phyloP scores from a whole-genome alignment of 2,113 vertebrate species.

The Embiotoca jacksoni region DNA sequence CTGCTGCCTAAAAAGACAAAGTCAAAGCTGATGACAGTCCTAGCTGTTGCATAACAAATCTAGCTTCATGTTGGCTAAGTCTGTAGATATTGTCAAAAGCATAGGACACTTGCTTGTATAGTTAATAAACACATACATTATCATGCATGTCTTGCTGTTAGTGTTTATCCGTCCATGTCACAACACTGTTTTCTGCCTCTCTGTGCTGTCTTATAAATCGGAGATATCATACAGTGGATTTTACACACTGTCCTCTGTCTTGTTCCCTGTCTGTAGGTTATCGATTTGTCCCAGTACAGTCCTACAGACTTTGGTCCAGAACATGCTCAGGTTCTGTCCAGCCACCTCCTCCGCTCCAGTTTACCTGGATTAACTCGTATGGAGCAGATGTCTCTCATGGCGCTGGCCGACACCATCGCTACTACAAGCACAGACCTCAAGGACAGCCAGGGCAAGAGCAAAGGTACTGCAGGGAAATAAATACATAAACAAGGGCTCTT shows the following conservation, averaged over 20 bases:
- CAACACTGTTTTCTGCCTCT: background rate
- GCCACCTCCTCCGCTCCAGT: slow-evolving; percentile 95
- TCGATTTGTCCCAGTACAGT: slow-evolving; percentile 94
- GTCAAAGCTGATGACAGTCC: too few relatives aligned
- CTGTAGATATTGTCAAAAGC: too few relatives aligned
- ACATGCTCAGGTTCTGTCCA: slow-evolving; percentile 94
- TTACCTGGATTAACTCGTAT: slow-evolving; percentile 95
- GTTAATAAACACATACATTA: too few relatives aligned
- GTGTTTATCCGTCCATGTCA: background rate
- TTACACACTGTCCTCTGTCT: background rate
- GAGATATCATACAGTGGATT: background rate
- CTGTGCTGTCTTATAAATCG: slow-evolving; percentile 1
- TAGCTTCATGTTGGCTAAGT: too few relatives aligned
- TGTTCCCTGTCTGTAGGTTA: slow-evolving; percentile 70
- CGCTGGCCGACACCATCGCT: slow-evolving; percentile 95
- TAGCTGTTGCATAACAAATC: too few relatives aligned
- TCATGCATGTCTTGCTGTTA: background rate
- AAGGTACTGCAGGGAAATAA: slow-evolving; percentile 83
- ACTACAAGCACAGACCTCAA: slow-evolving; percentile 96
- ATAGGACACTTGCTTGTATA: too few relatives aligned
- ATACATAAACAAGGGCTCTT: background rate
- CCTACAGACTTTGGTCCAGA: slow-evolving; percentile 96
- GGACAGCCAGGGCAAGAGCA: slow-evolving; percentile 90
- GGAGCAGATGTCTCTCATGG: slow-evolving; percentile 99
- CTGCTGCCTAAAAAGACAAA: too few relatives aligned